Evolutionary conservation across 1,140 invertebrate genomes (phyloP).

Genomic region (Drosophila quadrilineata): DNA sequence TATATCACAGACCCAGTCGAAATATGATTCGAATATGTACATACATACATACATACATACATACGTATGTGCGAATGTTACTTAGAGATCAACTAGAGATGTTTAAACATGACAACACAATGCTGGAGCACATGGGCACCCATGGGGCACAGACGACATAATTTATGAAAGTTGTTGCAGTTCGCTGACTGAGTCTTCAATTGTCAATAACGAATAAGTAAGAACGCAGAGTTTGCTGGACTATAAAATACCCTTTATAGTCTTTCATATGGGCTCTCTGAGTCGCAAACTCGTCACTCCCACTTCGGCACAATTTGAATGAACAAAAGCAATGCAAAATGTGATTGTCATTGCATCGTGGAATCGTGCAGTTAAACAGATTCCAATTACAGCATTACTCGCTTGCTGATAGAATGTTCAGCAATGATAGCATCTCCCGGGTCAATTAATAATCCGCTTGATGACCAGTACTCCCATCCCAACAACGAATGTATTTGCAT

Average conservation of each 20-base stretch:
- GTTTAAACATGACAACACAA: conserved; percentile 7
- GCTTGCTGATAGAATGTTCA: conserved; percentile 1
- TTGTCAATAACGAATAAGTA: background rate
- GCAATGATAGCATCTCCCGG: background rate
- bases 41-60: too few species aligned
- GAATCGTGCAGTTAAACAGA: conserved; percentile 38
- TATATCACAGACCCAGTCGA: conserved; percentile 19
- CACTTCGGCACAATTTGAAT: too few species aligned
- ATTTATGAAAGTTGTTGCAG: conserved; percentile 53
- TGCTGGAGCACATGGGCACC: conserved; percentile 16
- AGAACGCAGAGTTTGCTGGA: too few species aligned
- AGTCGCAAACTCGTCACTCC: too few species aligned
- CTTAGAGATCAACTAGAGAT: conserved; percentile 12
- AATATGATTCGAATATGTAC: conserved; percentile 11
- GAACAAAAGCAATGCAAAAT: conserved; percentile 1
- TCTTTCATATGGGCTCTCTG: too few species aligned
- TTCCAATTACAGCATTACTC: conserved; percentile 12
- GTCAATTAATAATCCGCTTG: background rate
- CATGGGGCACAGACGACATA: conserved; percentile 7
- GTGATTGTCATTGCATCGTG: conserved; percentile 12
- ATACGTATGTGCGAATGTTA: too few species aligned
- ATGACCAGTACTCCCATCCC: background rate
- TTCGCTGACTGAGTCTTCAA: conserved; percentile 58
- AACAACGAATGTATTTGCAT: conserved; percentile 10
- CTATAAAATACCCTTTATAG: too few species aligned